Conservation (phyloP, 2,888 invertebrate genomes). For the Tiliacea aurago region DNA sequence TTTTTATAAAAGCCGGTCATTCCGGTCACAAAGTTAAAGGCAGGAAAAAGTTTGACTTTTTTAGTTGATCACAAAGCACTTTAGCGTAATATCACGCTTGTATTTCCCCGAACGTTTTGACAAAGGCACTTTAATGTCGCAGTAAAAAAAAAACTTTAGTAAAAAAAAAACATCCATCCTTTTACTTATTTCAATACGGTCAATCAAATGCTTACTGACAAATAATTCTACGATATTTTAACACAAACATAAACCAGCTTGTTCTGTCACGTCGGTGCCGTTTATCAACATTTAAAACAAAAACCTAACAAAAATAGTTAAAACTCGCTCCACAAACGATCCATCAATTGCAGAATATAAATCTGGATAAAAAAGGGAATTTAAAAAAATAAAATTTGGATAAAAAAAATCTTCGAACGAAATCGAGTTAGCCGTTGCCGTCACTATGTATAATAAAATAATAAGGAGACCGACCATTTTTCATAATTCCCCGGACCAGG, state of each 20-base stretch:
- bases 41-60: too few relatives aligned
- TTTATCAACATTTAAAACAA: slow-evolving; percentile 46
- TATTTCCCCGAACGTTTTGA: background rate
- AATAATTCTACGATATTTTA: slow-evolving; percentile 9
- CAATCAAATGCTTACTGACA: slow-evolving; percentile 15
- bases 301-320: slow-evolving; percentile 43
- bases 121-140: background rate
- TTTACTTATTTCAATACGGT: slow-evolving; percentile 7
- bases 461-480: slow-evolving; percentile 77
- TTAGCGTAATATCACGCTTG: background rate
- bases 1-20: background rate
- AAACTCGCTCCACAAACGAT: slow-evolving; percentile 47
- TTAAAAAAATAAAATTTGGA: slow-evolving; percentile 28
- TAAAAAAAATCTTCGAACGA: slow-evolving; percentile 55
- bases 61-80: background rate
- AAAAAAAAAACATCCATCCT: background rate
- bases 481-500: slow-evolving; percentile 81
- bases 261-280: slow-evolving; percentile 9
- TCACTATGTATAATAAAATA: slow-evolving; percentile 68
- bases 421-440: slow-evolving; percentile 64
- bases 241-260: slow-evolving; percentile 21
- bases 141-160: background rate
- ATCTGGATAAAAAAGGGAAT: slow-evolving; percentile 50
- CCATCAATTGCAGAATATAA: slow-evolving; percentile 60
- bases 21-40: background rate